Evolutionary conservation across 2,113 vertebrate genomes (phyloP), one percentile per base, ranked within the genome.

Genomic region (Sphaerodactylus townsendi): DNA sequence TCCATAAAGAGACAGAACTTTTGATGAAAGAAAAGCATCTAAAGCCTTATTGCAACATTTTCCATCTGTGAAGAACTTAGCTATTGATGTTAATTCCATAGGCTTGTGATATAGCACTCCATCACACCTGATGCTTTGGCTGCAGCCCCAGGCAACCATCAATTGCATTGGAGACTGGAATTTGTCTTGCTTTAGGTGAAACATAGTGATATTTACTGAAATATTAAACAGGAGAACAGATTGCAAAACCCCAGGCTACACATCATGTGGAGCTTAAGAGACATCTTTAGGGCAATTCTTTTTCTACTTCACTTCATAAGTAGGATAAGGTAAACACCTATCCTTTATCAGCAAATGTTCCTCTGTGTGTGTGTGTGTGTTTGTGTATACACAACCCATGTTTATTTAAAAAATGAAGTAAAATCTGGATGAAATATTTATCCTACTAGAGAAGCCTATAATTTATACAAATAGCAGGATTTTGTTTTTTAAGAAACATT

Each of bases 221-320:
- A 94, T 94, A 94, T 95, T 95, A 94, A 95, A 93, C 75, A 93
- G 87, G 77, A 95, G 90, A 94, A 93, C 94, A 95, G 94, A 95
- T 95, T 95, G 94, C 88, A 91, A 92, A 95, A 92, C 94, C 92
- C 89, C 85, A 85, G 94, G 94, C 93, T 93, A 95, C 87, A 89
- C 90, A 95, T 92, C 90, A 90, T 23, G 59, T 91, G 86, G 90
- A 93, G 80, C 80, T 90, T 93, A 86, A 79, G 91, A 93, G 89
- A 87, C 87, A 85, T 93, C 94, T 95, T 95, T 91, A 86, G 93
- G 93, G 93, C 85, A 93, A 46, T 89, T 90, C 90, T 83, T 93
- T 94, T 94, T 93, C 90, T 94, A 93, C 90, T 92, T 93, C 85
- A 72, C 83, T 95, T 94, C 91, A 81, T 94, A 94, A 95, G 89